Evolutionary conservation across 2,113 vertebrate genomes (phyloP), one percentile per base, ranked within the genome.

Genomic region (Irena cyanogastra): DNA sequence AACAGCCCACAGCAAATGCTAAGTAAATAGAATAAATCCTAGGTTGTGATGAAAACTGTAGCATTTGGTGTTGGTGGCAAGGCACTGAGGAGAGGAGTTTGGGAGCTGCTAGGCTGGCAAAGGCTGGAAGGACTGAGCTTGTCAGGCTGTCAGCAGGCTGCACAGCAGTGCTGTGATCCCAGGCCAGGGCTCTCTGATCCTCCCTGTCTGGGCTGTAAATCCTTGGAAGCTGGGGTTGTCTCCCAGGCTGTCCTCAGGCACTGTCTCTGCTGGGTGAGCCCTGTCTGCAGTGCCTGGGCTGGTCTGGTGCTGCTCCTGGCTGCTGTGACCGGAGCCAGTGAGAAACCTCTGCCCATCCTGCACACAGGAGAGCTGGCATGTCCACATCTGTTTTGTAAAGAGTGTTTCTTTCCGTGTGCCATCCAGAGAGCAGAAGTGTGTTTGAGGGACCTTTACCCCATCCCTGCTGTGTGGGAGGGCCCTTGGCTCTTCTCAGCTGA

Each of bases 301-400:
- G 31, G 13, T 53, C n/a, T 16, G n/a, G 5, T 33, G 42, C 6
- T 47, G 39, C 22, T 59, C 39, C 12, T 70, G 54, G 26, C 41
- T 52, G 1, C 7, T n/a, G 31, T 53, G 41, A 27, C 10, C 35
- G 27, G 53, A 64, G 59, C 30, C 35, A 18, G 23, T 31, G 27
- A 13, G 31, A 37, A 53, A 26, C 30, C 3, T 10, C 39, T 61
- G 47, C 9, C 19, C 28, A 4, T 27, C 1, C 0, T 11, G 4
- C 13, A 5, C 10, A 10, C 33, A 41, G 17, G 26, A 56, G 54
- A 68, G 45, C 1, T 33, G 74, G 23, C 26, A 7, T 4, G 16
- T 12, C 11, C 15, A 5, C 2, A 21, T 16, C 4, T 0, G 0
- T 20, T 76, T 60, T 7, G 10, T 12, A 12, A 6, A 28, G 24